These are phyloP conservation scores for Cotesia glomerata DNA, from an alignment of 1,140 invertebrate genomes.

Conservation along the genomic window DNA sequence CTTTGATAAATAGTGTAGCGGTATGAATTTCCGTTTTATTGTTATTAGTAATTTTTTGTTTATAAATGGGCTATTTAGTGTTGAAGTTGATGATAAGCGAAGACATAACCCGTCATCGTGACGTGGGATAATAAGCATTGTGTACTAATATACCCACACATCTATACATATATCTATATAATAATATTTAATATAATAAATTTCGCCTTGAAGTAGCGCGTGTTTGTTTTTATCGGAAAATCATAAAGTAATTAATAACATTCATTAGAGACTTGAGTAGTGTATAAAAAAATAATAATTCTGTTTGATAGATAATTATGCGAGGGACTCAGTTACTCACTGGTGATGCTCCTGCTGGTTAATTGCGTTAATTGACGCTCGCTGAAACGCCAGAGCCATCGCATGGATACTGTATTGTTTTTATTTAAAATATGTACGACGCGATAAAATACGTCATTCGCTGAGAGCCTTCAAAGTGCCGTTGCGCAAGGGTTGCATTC, in stretches of 20 bases:
- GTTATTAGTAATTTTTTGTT: neutral
- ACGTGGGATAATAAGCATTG: slow-evolving; percentile 24
- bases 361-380: slow-evolving; percentile 20
- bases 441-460: no score
- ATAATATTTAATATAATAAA: slow-evolving; percentile 48
- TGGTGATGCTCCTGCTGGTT: neutral
- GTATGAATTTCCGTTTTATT: slow-evolving; percentile 4
- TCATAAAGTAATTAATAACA: slow-evolving; percentile 63
- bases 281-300: slow-evolving; percentile 21
- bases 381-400: no score
- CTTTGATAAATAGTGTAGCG: slow-evolving; percentile 15
- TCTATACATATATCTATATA: no score
- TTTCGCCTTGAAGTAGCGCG: slow-evolving; percentile 18
- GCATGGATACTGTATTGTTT: no score
- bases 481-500: no score
- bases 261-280: slow-evolving; percentile 52
- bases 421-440: no score
- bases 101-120: neutral
- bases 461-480: no score
- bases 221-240: slow-evolving; percentile 55
- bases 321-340: neutral
- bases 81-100: no score
- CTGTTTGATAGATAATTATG: slow-evolving; percentile 25
- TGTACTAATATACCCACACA: neutral
- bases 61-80: no score